Evolutionary conservation across 64 coral and sea anemone species (phyloP).

Genomic region (Montipora cactus): DNA sequence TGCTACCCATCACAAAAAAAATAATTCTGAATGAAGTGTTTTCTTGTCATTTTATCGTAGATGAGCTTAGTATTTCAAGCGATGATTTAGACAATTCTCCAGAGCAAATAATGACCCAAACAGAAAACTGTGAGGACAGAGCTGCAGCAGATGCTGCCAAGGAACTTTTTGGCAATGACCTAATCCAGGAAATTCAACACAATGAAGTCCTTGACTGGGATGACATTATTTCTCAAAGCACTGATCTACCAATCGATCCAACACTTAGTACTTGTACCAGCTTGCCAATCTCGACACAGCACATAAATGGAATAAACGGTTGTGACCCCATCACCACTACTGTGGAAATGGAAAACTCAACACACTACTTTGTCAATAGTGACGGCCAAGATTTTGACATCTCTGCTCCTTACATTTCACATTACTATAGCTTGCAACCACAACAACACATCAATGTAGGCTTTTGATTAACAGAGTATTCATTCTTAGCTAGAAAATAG

Average conservation of each 20-base stretch:
- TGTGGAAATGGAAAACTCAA: constrained; percentile 93
- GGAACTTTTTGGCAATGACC: constrained; percentile 97
- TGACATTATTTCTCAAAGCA: constrained; percentile 96
- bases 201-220: constrained; percentile 98
- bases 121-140: constrained; percentile 75
- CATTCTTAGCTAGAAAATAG: constrained; percentile 29
- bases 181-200: constrained; percentile 97
- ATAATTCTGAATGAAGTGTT: no score
- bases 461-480: constrained; percentile 69
- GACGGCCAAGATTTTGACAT: constrained; percentile 83
- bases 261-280: constrained; percentile 73
- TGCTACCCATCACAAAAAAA: no score
- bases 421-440: constrained; percentile 82
- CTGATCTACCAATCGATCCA: constrained; percentile 84
- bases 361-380: constrained; percentile 89
- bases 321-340: constrained; percentile 80
- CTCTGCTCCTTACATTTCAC: constrained; percentile 35
- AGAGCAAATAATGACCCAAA: constrained; percentile 31
- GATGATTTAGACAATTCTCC: constrained; percentile 80
- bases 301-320: constrained; percentile 57
- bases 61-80: constrained; percentile 87
- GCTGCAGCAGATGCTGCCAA: constrained; percentile 99
- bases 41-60: constrained; percentile 29
- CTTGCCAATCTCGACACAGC: constrained; percentile 67
- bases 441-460: constrained; percentile 80